Evolutionary conservation across 2,888 invertebrate species (phyloP), one percentile per base, ranked within the genome.

Genomic region (Pollenia angustigena): DNA sequence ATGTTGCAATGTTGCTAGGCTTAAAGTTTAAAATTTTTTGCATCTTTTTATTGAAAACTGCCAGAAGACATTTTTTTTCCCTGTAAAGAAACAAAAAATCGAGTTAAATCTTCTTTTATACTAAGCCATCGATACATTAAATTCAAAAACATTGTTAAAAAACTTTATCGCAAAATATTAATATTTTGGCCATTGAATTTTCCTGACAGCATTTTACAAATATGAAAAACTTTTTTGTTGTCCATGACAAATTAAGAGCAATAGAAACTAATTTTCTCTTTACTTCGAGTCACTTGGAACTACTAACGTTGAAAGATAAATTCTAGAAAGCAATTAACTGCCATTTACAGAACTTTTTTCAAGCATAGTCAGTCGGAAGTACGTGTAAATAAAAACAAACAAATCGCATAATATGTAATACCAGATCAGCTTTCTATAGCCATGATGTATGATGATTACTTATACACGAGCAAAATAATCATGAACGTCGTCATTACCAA

Each of bases 161-260:
- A 32, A 32, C 32, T 32, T 32, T 6, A 32, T 32, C 6, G 32
- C 32, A 32, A 32, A 32, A 32, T 32, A 6, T 32, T 32, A 32
- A 32, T 32, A 32, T 32, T 32, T 32, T 32, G 23, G 23, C 23
- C 23, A 23, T 23, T 23, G 32, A 32, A 32, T 32, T 32, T 32
- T 32, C 32, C 6, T 32, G 32, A 32, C 32, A 32, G 32, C 32
- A 32, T 32, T 32, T 32, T 6, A 6, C 4, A 32, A 32, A 32
- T 32, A 32, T 32, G 4, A 32, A 32, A 32, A 32, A 32, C 6
- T 64, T 64, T 60, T 40, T 72, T 66, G 18, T 44, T 32, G 50
- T 58, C 52, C 74, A 62, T 80, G 60, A 69, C 74, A 74, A 84
- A 84, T 74, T 74, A 75, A 46, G 52, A 60, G 52, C 74, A 79